Percentiles rank a stretch among this genome's conserved stretches.
Conservation (phyloP, 2,888 invertebrate species). For the Sinohyriopsis cumingii region DNA sequence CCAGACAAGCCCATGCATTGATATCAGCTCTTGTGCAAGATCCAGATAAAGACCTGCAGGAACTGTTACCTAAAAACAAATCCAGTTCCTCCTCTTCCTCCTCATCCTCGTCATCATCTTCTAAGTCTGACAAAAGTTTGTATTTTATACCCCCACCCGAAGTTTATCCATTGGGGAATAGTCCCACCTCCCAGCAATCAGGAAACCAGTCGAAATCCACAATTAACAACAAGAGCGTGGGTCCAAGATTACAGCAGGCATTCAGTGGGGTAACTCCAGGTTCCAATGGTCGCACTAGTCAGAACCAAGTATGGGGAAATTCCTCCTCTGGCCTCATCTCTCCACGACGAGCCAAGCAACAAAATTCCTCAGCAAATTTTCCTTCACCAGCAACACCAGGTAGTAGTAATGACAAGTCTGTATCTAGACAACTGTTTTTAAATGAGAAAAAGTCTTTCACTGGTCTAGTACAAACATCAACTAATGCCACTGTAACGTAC, state of each 20-base stretch:
- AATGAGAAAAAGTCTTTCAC: constrained; percentile 45
- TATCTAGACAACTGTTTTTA: constrained; percentile 67
- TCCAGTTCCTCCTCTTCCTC: constrained; percentile 21
- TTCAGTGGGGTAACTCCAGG: constrained; percentile 12
- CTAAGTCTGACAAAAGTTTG: constrained; percentile 34
- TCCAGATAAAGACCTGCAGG: constrained; percentile 80
- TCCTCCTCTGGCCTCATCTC: constrained; percentile 23
- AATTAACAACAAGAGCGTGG: constrained; percentile 21
- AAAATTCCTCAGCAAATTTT: constrained; percentile 20
- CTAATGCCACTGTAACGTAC: constrained; percentile 34
- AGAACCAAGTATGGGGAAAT: no score
- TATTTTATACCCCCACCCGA: constrained; percentile 42
- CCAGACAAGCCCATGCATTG: constrained; percentile 91
- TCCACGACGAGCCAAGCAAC: constrained; percentile 34
- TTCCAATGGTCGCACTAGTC: constrained; percentile 30
- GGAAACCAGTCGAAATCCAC: constrained; percentile 19
- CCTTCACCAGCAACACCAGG: constrained; percentile 44
- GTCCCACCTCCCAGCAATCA: constrained; percentile 7
- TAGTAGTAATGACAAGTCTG: constrained; percentile 50
- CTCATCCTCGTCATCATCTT: constrained; percentile 11
- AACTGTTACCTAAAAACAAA: constrained; percentile 52
- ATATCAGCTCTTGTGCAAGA: constrained; percentile 95
- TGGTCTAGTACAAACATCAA: constrained; percentile 21
- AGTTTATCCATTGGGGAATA: constrained; percentile 7
- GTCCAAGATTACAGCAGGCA: constrained; percentile 31